These are phyloP conservation scores for Mactromeris polynyma DNA, from an alignment of 2,888 invertebrate genomes.

Conservation along the genomic window DNA sequence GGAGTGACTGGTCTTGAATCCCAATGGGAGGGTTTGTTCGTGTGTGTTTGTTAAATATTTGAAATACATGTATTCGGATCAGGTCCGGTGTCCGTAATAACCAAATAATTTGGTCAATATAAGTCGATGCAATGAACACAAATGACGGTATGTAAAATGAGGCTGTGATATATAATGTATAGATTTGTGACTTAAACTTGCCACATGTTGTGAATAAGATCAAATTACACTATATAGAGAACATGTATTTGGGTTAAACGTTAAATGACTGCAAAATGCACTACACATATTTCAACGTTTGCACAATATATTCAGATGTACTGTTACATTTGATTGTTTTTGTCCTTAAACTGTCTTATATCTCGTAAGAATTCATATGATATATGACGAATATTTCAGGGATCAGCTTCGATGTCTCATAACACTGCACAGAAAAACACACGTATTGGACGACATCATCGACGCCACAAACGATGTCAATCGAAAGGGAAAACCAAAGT, in stretches of 20 bases:
- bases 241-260: background rate
- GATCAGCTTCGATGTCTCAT: constrained; percentile 39
- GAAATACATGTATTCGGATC: background rate
- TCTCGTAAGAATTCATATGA: background rate
- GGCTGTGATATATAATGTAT: too few species aligned
- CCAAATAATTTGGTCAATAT: too few species aligned
- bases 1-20: background rate
- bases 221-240: background rate
- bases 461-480: background rate
- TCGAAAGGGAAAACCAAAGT: background rate
- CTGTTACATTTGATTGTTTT: background rate
- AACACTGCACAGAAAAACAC: background rate
- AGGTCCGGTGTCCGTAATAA: too few species aligned
- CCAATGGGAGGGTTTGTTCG: background rate
- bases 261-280: background rate
- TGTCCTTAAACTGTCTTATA: background rate
- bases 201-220: too few species aligned
- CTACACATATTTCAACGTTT: too few species aligned
- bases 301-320: background rate
- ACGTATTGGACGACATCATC: background rate
- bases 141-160: too few species aligned
- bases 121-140: too few species aligned
- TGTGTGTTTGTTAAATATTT: background rate
- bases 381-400: background rate
- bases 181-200: too few species aligned